Evolutionary conservation across 2,888 invertebrate species (phyloP).

Genomic region (Oscheius myriophilus): DNA sequence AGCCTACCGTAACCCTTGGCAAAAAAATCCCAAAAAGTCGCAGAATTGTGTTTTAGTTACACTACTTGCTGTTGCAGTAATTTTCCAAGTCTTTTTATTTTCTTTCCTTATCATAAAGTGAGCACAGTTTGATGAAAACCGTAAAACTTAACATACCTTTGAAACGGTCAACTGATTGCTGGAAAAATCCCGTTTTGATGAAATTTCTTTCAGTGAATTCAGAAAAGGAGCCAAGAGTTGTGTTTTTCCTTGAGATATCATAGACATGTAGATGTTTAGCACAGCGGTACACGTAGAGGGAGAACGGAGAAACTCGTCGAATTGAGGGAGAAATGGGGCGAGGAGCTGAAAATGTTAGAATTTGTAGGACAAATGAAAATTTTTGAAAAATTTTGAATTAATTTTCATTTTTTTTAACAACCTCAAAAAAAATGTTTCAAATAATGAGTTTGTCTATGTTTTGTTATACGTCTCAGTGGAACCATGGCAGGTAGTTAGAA

Average conservation of each 20-base stretch:
- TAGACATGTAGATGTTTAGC: slow-evolving; percentile 80
- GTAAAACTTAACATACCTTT: slow-evolving; percentile 1
- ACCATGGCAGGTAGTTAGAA: too few species aligned
- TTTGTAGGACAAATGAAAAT: too few species aligned
- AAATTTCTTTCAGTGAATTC: slow-evolving; percentile 22
- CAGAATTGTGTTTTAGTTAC: too few species aligned
- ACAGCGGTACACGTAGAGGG: slow-evolving; percentile 78
- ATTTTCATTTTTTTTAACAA: too few species aligned
- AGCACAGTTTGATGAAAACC: neutral
- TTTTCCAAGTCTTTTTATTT: too few species aligned
- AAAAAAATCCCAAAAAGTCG: too few species aligned
- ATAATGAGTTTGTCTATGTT: too few species aligned
- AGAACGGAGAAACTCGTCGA: slow-evolving; percentile 81
- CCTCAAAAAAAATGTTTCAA: too few species aligned
- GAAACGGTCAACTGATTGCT: slow-evolving; percentile 18
- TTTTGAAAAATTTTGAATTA: too few species aligned
- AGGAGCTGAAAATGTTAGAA: slow-evolving; percentile 76
- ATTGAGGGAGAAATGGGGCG: slow-evolving; percentile 83
- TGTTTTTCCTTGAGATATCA: slow-evolving; percentile 41
- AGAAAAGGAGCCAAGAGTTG: slow-evolving; percentile 17
- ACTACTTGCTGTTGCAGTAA: too few species aligned
- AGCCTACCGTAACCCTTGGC: too few species aligned
- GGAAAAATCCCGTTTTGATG: slow-evolving; percentile 14
- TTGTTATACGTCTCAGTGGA: too few species aligned
- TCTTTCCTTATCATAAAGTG: neutral